A percentile compares a stretch with the other conserved stretches of the same genome.
Conservation (phyloP, 1,140 invertebrate species). For the Oppia nitens region DNA sequence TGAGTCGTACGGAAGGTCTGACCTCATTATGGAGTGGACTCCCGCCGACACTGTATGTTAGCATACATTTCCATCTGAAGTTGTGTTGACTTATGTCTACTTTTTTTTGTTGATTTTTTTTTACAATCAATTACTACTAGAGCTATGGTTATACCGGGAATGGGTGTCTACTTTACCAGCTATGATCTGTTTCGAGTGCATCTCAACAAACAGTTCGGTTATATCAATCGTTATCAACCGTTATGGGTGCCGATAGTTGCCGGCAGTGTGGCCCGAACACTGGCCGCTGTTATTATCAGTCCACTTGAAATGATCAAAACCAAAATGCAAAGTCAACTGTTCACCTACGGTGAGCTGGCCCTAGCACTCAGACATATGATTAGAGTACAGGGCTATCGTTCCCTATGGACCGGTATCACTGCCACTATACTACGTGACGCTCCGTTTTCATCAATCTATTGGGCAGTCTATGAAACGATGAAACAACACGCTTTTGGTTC, state of each 20-base stretch:
- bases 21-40: no score
- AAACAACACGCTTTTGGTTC: constrained; percentile 43
- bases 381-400: constrained; percentile 49
- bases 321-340: constrained; percentile 87
- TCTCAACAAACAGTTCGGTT: constrained; percentile 32
- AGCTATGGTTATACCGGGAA: constrained; percentile 81
- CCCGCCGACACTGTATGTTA: no score
- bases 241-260: constrained; percentile 38
- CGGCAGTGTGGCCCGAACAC: constrained; percentile 58
- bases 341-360: constrained; percentile 62
- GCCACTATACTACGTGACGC: constrained; percentile 86
- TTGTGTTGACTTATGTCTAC: no score
- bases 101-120: neutral
- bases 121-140: constrained; percentile 24
- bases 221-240: constrained; percentile 8
- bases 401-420: constrained; percentile 71
- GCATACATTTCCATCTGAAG: no score
- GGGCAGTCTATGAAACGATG: constrained; percentile 75
- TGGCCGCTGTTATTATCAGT: constrained; percentile 69
- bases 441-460: constrained; percentile 89
- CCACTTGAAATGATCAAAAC: constrained; percentile 89
- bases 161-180: constrained; percentile 87
- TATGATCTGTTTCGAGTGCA: constrained; percentile 72
- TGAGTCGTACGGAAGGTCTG: no score
- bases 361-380: constrained; percentile 49